A percentile compares a stretch with the other conserved stretches of the same genome.
phyloP scores from a whole-genome alignment of 2,113 vertebrate genomes.

The Dinomys branickii region DNA sequence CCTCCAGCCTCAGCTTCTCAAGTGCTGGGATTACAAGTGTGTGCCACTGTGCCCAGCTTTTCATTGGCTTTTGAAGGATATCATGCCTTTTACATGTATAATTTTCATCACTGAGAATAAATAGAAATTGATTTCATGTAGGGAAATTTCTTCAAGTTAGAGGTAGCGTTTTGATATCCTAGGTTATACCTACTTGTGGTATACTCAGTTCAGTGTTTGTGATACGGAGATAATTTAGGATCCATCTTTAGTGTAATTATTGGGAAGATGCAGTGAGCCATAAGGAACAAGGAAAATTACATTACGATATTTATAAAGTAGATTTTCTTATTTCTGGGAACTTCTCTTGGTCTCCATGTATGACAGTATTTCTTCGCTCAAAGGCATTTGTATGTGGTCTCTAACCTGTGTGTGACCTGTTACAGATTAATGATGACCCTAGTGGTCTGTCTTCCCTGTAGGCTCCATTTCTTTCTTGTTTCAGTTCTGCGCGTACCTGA shows the following conservation, averaged over 20 bases:
- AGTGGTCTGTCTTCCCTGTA: too few relatives aligned
- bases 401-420: constrained; percentile 18
- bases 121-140: constrained; percentile 31
- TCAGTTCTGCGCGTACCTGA: neutral
- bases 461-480: neutral
- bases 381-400: neutral
- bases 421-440: too few relatives aligned
- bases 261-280: neutral
- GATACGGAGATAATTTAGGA: neutral
- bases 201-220: neutral
- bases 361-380: neutral
- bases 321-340: constrained; percentile 12
- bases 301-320: neutral
- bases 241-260: neutral
- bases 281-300: neutral
- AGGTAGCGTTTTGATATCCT: neutral
- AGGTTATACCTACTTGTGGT: neutral
- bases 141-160: neutral
- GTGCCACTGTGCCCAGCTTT: neutral
- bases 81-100: neutral
- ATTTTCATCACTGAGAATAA: constrained; percentile 31
- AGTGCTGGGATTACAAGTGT: neutral
- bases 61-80: neutral
- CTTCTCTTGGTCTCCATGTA: neutral
- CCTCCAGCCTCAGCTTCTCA: neutral